Conservation (phyloP, 2,113 vertebrate species). For the Chunga burmeisteri region DNA sequence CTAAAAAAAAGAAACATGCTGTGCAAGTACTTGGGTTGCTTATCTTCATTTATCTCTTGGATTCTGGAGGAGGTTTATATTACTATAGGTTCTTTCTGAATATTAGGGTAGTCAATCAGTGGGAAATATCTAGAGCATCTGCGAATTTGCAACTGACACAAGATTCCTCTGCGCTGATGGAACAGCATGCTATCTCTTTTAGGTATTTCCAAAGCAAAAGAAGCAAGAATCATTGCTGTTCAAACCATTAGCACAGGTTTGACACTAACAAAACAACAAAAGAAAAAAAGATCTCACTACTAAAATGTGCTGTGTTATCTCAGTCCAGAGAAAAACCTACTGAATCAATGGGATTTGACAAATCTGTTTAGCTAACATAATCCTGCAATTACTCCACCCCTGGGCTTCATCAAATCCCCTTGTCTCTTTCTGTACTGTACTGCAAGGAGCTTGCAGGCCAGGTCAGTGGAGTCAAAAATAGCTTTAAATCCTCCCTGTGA, state of each 20-base stretch:
- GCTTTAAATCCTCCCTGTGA: not conserved
- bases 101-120: not conserved
- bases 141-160: not conserved
- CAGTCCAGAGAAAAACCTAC: not conserved
- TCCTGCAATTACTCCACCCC: not conserved
- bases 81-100: not conserved
- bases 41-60: not conserved
- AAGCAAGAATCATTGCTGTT: not conserved
- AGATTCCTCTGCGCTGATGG: not conserved
- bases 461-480: not conserved
- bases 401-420: not conserved
- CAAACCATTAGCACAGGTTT: not conserved
- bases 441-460: not conserved
- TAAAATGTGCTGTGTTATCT: not conserved
- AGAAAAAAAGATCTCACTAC: not conserved
- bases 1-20: not conserved
- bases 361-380: not conserved
- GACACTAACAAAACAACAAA: not conserved
- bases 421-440: not conserved
- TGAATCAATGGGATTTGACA: not conserved
- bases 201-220: not conserved
- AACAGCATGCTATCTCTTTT: not conserved
- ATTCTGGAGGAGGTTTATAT: not conserved
- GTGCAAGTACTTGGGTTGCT: not conserved
- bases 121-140: not conserved